These are phyloP conservation scores for Sebastes matsubarae DNA, from an alignment of 2,797 vertebrate species.

Conservation along the genomic window DNA sequence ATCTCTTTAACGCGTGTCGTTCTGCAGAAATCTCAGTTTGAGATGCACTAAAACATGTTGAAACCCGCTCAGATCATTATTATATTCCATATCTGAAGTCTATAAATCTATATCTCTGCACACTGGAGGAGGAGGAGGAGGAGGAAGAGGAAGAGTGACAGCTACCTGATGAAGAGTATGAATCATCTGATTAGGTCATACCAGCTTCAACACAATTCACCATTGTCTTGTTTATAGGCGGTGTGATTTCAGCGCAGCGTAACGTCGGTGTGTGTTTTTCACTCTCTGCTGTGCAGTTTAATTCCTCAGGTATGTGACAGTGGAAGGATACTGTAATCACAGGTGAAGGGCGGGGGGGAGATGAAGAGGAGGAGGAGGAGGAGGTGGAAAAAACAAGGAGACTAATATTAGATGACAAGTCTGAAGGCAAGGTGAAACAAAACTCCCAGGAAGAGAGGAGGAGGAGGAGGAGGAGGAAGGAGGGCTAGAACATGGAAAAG, in stretches of 20 bases:
- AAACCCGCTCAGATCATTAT: too few species aligned
- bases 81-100: neutral
- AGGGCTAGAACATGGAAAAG: neutral
- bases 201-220: neutral
- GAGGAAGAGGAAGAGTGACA: neutral
- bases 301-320: conserved; percentile 52
- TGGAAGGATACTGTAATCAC: conserved; percentile 48
- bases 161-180: conserved; percentile 10
- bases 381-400: neutral
- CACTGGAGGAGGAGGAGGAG: neutral
- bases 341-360: conserved; percentile 1
- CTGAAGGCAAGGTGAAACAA: neutral
- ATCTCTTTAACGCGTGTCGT: too few species aligned
- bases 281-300: neutral
- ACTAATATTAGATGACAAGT: neutral
- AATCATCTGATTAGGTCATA: conserved; percentile 23
- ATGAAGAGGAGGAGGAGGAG: neutral
- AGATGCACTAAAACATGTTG: neutral
- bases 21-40: neutral
- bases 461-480: neutral
- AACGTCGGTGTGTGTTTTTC: neutral
- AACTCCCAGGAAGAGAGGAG: neutral
- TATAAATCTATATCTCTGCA: neutral
- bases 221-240: neutral
- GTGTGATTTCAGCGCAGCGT: neutral